Evolutionary conservation across 2,797 vertebrate genomes (phyloP), one percentile per base, ranked within the genome.

Genomic region (Myioborus miniatus): DNA sequence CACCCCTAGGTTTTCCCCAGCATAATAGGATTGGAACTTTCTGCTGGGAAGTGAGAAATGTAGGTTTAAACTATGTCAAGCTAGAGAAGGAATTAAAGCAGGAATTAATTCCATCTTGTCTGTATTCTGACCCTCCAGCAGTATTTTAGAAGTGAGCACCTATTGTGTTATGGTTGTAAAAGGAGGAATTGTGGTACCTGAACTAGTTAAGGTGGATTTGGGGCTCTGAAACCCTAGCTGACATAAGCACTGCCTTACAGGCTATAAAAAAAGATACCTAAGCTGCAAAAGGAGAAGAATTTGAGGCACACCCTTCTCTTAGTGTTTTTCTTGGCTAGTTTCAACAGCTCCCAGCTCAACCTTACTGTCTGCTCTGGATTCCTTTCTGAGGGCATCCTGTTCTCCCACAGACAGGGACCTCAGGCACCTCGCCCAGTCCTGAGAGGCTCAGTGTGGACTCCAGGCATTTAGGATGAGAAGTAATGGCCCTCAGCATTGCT

Each of bases 271-370:
- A 39, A 43, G 43, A 44, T 30, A 68, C 79, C 80, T 81, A 52
- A 69, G 2, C 65, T 76, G 58, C 50, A 82, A 81, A 93, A 76
- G 55, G 55, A 56, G 70, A 92, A 80, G 46, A 86, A 90, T 95
- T 93, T 68, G 44, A 69, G 93, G 41, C 91, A 95, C 88, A 20
- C 95, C 94, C 87, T 94, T 94, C 39, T 56, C 52, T 44, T 30
- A 50, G 36, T 76, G 60, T 90, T 94, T 93, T 62, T 83, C 50
- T 95, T 91, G 83, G 94, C 96, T 91, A 86, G 90, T 95, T 96
- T 55, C 62, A 86, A 88, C 88, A 96, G 70, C 93, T 95, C 87
- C 88, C 59, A 36, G 34, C 36, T 94, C 69, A 63, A 53, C 58
- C 47, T 80, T 39, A 29, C 32, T 79, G 58, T 69, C 90, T 86